phyloP scores from a whole-genome alignment of 1,140 invertebrate species.

The Stratiolaelaps scimitus region DNA sequence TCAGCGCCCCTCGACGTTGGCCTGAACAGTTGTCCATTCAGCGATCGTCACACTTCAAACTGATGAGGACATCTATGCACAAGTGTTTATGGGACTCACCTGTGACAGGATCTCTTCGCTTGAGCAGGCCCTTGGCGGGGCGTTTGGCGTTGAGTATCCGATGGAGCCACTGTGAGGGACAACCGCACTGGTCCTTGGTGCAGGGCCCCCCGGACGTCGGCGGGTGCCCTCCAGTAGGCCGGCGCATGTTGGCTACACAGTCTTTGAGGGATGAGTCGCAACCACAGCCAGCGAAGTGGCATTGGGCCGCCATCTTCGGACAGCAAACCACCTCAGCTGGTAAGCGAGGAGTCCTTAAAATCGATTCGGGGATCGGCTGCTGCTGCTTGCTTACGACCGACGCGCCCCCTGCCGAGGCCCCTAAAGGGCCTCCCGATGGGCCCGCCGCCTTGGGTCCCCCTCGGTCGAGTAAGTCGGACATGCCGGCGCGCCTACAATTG shows the following conservation, averaged over 20 bases:
- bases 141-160: constrained; percentile 11
- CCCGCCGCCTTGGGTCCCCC: too few species aligned
- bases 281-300: constrained; percentile 27
- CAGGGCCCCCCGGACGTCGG: constrained; percentile 10
- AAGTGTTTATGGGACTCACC: neutral
- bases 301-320: constrained; percentile 26
- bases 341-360: constrained; percentile 27
- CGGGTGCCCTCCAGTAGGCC: neutral
- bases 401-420: constrained; percentile 14
- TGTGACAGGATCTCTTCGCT: constrained; percentile 25
- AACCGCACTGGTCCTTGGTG: constrained; percentile 24
- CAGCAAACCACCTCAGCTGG: constrained; percentile 25
- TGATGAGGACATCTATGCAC: too few species aligned
- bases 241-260: constrained; percentile 27
- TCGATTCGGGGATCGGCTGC: constrained; percentile 17
- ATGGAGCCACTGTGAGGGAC: constrained; percentile 24
- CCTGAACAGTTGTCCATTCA: too few species aligned
- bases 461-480: too few species aligned
- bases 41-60: too few species aligned
- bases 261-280: constrained; percentile 25
- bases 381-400: constrained; percentile 1
- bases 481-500: too few species aligned
- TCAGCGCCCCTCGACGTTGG: too few species aligned
- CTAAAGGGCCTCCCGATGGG: constrained; percentile 17
- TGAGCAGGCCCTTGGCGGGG: constrained; percentile 16